Percentiles rank a stretch among this genome's conserved stretches.
These are phyloP conservation scores for Adrianichthys oophorus DNA, from an alignment of 2,797 vertebrate genomes.

Conservation along the genomic window DNA sequence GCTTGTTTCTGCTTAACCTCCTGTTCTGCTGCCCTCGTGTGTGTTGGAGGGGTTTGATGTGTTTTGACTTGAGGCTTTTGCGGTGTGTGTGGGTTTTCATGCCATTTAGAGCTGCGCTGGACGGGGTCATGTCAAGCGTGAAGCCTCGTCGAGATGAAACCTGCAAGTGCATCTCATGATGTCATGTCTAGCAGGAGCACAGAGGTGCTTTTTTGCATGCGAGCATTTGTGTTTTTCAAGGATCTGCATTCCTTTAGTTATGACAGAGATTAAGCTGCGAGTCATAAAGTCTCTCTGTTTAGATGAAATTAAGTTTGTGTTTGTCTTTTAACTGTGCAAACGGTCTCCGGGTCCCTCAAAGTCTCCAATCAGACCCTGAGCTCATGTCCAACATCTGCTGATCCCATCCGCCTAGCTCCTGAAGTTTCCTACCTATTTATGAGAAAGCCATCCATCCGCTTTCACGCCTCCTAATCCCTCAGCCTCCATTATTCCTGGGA, in stretches of 20 bases:
- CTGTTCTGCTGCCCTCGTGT: constrained; percentile 27
- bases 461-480: constrained; percentile 80
- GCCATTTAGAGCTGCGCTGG: constrained; percentile 40
- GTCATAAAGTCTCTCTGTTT: constrained; percentile 34
- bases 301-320: constrained; percentile 31
- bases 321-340: constrained; percentile 35
- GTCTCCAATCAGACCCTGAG: constrained; percentile 67
- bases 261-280: constrained; percentile 29
- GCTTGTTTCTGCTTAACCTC: constrained; percentile 54
- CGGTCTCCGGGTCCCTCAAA: constrained; percentile 35
- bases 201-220: constrained; percentile 4
- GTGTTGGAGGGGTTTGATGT: constrained; percentile 56
- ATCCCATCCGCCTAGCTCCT: constrained; percentile 74
- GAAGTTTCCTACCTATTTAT: constrained; percentile 83
- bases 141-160: constrained; percentile 41
- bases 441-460: constrained; percentile 78
- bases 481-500: constrained; percentile 79
- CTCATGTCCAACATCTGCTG: constrained; percentile 77
- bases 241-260: constrained; percentile 25
- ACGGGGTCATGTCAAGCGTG: constrained; percentile 49
- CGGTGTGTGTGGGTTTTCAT: constrained; percentile 43
- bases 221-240: neutral
- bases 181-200: constrained; percentile 34
- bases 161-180: constrained; percentile 53
- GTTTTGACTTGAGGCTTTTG: constrained; percentile 68